Conservation (phyloP, 1,140 invertebrate genomes). For the Musca vetustissima region DNA sequence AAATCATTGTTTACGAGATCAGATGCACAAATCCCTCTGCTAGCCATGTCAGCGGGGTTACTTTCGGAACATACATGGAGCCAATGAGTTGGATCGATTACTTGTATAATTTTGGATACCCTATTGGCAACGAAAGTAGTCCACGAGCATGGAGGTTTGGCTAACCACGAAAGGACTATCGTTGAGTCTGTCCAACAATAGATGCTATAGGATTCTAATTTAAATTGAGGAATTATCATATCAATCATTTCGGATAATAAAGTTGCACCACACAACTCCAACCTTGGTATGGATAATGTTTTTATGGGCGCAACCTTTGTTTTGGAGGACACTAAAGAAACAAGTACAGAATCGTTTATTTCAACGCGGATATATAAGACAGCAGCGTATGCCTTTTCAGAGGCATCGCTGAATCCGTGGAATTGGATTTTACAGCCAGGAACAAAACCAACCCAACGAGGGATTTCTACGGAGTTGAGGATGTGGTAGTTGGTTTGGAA, state of each 20-base stretch:
- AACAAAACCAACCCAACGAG: neutral
- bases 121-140: constrained; percentile 51
- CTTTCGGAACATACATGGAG: constrained; percentile 40
- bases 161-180: constrained; percentile 43
- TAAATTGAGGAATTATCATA: neutral
- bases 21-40: neutral
- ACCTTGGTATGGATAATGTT: constrained; percentile 35
- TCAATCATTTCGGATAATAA: constrained; percentile 31
- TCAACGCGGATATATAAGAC: neutral
- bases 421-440: neutral
- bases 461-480: neutral
- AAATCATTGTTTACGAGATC: constrained; percentile 21
- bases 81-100: constrained; percentile 36
- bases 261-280: constrained; percentile 40
- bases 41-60: constrained; percentile 43
- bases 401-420: constrained; percentile 13
- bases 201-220: constrained; percentile 16
- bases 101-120: constrained; percentile 46
- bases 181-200: constrained; percentile 37
- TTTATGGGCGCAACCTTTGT: constrained; percentile 41
- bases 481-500: too few relatives aligned
- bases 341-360: neutral
- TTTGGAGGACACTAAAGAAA: constrained; percentile 29
- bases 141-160: constrained; percentile 31
- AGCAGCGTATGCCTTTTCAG: constrained; percentile 16